Evolutionary conservation across 2,797 vertebrate species (phyloP).

Genomic region (Sebastes itinus): DNA sequence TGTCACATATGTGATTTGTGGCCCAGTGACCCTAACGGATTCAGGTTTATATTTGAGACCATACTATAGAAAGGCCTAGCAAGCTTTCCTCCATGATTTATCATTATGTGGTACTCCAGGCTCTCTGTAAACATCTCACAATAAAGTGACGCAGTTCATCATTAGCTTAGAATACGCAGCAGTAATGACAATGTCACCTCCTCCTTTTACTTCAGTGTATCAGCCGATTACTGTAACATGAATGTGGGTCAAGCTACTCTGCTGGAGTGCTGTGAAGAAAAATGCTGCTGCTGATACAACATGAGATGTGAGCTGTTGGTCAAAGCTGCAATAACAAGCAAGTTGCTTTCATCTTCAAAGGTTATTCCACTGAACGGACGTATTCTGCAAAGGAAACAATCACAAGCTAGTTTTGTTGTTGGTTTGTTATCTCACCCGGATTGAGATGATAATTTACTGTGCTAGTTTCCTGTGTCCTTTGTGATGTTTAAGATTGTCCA

Average conservation of each 20-base stretch:
- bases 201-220: not conserved
- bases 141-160: not conserved
- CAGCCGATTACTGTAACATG: not conserved
- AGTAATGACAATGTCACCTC: not conserved
- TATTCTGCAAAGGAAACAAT: not conserved
- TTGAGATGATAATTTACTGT: not conserved
- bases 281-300: not conserved
- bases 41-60: not conserved
- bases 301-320: not conserved
- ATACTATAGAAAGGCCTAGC: not conserved
- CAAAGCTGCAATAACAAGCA: not conserved
- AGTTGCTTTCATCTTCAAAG: not conserved
- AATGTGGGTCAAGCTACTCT: not conserved
- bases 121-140: not conserved
- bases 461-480: not conserved
- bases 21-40: not conserved
- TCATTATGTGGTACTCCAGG: not conserved
- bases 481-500: not conserved
- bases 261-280: not conserved
- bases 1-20: not conserved
- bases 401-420: not conserved
- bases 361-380: not conserved
- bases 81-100: not conserved
- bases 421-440: not conserved
- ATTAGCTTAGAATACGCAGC: not conserved